These are phyloP conservation scores for Apis dorsata DNA, from an alignment of 1,140 invertebrate genomes.

Conservation along the genomic window DNA sequence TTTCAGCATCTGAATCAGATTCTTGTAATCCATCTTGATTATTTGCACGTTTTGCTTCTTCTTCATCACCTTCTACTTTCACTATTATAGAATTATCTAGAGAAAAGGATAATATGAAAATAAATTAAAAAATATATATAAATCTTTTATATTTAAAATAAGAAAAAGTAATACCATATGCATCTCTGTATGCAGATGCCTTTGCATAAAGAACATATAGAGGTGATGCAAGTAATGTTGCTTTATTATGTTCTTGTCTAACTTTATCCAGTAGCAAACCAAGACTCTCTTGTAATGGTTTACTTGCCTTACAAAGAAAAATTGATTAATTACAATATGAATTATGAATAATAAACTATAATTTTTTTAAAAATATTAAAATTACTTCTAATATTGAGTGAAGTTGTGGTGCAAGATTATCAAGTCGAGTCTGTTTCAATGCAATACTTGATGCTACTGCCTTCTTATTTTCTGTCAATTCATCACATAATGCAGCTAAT, in stretches of 20 bases:
- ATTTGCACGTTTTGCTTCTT: slow-evolving; percentile 87
- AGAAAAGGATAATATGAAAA: slow-evolving; percentile 33
- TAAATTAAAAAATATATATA: slow-evolving; percentile 10
- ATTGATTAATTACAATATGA: slow-evolving; percentile 26
- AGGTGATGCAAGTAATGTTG: slow-evolving; percentile 88
- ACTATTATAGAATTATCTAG: slow-evolving; percentile 81
- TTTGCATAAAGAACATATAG: slow-evolving; percentile 95
- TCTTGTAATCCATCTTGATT: slow-evolving; percentile 83
- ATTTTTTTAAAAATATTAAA: slow-evolving; percentile 8
- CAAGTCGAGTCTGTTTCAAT: slow-evolving; percentile 89
- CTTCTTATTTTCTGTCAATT: slow-evolving; percentile 89
- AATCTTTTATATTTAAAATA: not conserved
- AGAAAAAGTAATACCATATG: slow-evolving; percentile 81
- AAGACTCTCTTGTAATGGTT: slow-evolving; percentile 94
- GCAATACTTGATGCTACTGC: slow-evolving; percentile 88
- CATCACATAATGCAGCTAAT: slow-evolving; percentile 87
- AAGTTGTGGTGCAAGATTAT: slow-evolving; percentile 90
- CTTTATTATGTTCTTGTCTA: slow-evolving; percentile 87
- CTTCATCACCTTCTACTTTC: slow-evolving; percentile 88
- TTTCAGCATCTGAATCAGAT: slow-evolving; percentile 84
- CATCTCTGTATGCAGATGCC: slow-evolving; percentile 90
- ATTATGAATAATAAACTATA: slow-evolving; percentile 6
- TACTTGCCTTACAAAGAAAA: slow-evolving; percentile 84
- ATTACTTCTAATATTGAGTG: slow-evolving; percentile 85
- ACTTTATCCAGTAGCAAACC: slow-evolving; percentile 89